Base-by-base conservation (phyloP, 2,888 invertebrate genomes). In the Serrognathus titanus region DNA sequence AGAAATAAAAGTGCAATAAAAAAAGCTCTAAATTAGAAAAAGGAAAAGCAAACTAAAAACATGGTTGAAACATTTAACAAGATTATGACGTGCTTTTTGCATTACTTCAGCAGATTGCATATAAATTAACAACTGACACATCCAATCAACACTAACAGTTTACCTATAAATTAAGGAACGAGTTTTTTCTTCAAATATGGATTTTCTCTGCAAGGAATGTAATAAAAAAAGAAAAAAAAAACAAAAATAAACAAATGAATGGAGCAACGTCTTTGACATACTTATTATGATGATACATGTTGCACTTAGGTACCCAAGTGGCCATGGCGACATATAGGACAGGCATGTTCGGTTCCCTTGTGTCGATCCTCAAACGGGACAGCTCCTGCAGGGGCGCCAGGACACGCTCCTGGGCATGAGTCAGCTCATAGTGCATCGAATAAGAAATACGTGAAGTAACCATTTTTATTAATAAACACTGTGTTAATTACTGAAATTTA, bases 251-350 rank as follows among this genome's bases (percentile, higher is more conserved):
- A 35, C 13, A 11, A 36, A 9, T 12, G 20, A 13, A 47, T 16
- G 47, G 10, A 10, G 24, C 20, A n/a, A 35, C 20, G 46, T 50
- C 57, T 53, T 50, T 50, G 53, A 58, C 57, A 58, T 58, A 58
- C 57, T 58, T 58, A 58, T 60, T 60, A 50, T 68, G 56, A 54
- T 65, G 67, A 53, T 72, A 73, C 73, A 76, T 74, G 69, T 78
- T 77, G 71, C 79, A 90, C 80, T 89, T 89, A 73, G 88, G 88
- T 72, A 88, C 87, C 89, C 89, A 89, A 69, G 87, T 86, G 78
- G 83, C 81, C 74, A 88, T 83, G 58, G 88, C 85, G 68, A 87
- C 83, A 78, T 88, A 88, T 62, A 88, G 82, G 65, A 88, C 85
- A 52, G 88, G 88, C 75, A 85, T 80, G 72, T 83, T 82, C 47